Conservation (phyloP, 2,797 vertebrate genomes). For the Coreius guichenoti region DNA sequence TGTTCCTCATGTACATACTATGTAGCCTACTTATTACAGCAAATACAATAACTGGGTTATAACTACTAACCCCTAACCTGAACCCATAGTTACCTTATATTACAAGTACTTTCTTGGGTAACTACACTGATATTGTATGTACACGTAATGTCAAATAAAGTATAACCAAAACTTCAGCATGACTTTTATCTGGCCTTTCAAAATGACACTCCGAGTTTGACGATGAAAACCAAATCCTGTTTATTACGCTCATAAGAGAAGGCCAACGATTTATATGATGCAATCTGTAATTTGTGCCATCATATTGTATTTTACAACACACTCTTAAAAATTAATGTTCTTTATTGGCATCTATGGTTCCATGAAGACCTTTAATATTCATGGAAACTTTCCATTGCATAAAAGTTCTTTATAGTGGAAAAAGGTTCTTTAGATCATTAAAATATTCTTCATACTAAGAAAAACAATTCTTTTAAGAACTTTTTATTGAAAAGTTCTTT, state of each 20-base stretch:
- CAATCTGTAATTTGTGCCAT: not conserved
- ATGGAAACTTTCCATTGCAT: not conserved
- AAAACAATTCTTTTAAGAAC: too few relatives aligned
- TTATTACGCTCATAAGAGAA: conserved; percentile 10
- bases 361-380: not conserved
- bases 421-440: not conserved
- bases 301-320: not conserved
- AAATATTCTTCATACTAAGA: not conserved
- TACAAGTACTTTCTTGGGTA: too few relatives aligned
- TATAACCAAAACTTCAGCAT: not conserved
- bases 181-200: conserved; percentile 26
- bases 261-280: conserved; percentile 1
- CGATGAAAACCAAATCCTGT: not conserved
- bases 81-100: too few relatives aligned
- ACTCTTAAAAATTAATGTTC: not conserved
- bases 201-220: not conserved
- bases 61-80: too few relatives aligned
- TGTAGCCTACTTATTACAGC: too few relatives aligned
- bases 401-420: not conserved
- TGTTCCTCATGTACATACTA: too few relatives aligned
- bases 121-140: too few relatives aligned
- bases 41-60: too few relatives aligned
- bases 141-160: too few relatives aligned
- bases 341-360: not conserved
- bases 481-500: too few relatives aligned